Evolutionary conservation across 2,888 invertebrate genomes (phyloP).

Genomic region (Drosophila atroscutellata): DNA sequence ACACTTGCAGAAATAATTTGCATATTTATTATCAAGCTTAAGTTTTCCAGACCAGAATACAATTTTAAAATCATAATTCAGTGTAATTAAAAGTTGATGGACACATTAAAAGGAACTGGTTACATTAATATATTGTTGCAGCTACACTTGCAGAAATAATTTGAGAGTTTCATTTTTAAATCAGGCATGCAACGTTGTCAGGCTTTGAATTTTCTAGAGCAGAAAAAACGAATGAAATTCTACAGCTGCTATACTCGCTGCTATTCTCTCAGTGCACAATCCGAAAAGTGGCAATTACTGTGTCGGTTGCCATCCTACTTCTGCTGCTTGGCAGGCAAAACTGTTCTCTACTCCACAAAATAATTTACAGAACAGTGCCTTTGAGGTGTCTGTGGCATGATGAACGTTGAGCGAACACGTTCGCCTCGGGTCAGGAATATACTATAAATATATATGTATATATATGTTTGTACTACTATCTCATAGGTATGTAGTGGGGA

Average conservation of each 20-base stretch:
- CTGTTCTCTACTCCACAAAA: slow-evolving; percentile 54
- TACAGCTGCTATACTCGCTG: not conserved
- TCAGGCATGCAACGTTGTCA: not conserved
- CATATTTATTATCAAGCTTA: not conserved
- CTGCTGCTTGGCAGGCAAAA: slow-evolving; percentile 31
- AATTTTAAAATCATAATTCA: not conserved
- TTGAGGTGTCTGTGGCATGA: slow-evolving; percentile 62
- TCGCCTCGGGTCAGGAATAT: slow-evolving; percentile 38
- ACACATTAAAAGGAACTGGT: slow-evolving; percentile 65
- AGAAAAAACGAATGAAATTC: not conserved
- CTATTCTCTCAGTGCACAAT: not conserved
- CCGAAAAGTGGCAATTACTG: slow-evolving; percentile 76
- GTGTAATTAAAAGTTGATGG: slow-evolving; percentile 48
- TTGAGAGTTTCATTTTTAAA: not conserved
- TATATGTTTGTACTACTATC: not conserved
- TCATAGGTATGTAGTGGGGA: slow-evolving; percentile 15
- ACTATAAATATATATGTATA: not conserved
- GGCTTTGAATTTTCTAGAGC: not conserved
- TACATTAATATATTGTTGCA: slow-evolving; percentile 61
- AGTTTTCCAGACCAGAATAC: not conserved
- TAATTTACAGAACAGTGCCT: slow-evolving; percentile 46
- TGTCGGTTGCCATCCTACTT: slow-evolving; percentile 6
- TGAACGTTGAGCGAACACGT: slow-evolving; percentile 67
- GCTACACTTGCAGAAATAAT: slow-evolving; percentile 1
- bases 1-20: not conserved